These are phyloP conservation scores for Bufo bufo DNA, from an alignment of 2,113 vertebrate genomes.

Conservation along the genomic window DNA sequence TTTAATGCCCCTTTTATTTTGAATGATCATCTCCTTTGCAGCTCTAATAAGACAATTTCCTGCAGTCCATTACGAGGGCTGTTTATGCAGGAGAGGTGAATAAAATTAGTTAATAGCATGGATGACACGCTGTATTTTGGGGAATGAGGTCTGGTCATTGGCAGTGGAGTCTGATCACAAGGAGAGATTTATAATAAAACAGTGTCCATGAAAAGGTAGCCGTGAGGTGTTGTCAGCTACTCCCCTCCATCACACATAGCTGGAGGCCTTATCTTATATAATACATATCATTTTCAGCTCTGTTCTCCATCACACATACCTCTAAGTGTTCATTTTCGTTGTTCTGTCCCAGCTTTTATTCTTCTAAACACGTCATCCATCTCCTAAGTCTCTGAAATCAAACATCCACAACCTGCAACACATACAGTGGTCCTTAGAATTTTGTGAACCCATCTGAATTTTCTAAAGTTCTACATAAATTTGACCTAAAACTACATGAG, in stretches of 20 bases:
- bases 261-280: too few species aligned
- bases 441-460: too few species aligned
- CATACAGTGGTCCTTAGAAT: too few species aligned
- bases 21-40: slow-evolving; percentile 4
- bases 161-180: neutral
- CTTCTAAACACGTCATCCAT: too few species aligned
- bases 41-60: slow-evolving; percentile 31
- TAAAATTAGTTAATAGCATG: slow-evolving; percentile 16
- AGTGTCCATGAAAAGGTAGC: neutral
- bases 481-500: too few species aligned
- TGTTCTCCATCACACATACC: neutral
- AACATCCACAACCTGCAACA: too few species aligned
- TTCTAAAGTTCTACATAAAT: too few species aligned
- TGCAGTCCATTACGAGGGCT: neutral
- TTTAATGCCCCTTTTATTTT: slow-evolving; percentile 37
- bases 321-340: too few species aligned
- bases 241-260: neutral
- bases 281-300: too few species aligned
- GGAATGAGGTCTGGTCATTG: neutral
- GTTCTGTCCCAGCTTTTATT: too few species aligned
- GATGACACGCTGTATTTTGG: neutral
- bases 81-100: neutral
- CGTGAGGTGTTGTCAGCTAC: neutral
- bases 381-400: too few species aligned
- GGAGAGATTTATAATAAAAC: neutral